Evolutionary conservation across 2,888 invertebrate genomes (phyloP).

Genomic region (Cenopis cana): DNA sequence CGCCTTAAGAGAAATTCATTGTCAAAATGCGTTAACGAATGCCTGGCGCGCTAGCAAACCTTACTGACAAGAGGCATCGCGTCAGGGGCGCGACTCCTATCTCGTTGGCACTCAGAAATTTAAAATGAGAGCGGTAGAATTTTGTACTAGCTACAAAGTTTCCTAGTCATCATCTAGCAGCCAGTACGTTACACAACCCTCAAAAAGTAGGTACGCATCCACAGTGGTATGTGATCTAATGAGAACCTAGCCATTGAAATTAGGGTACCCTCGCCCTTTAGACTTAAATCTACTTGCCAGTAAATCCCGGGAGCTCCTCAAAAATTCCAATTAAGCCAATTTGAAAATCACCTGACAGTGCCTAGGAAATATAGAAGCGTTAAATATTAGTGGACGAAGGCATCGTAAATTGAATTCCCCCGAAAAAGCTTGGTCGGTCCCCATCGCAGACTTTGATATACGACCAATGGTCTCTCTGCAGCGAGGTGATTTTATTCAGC

Average conservation of each 20-base stretch:
- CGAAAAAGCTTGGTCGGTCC: slow-evolving; percentile 52
- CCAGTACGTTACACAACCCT: no score
- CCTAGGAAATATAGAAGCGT: slow-evolving; percentile 44
- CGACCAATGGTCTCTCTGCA: slow-evolving; percentile 44
- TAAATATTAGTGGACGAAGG: slow-evolving; percentile 46
- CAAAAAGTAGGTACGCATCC: no score
- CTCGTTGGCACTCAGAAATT: no score
- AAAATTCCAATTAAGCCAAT: slow-evolving; percentile 52
- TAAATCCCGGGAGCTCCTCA: slow-evolving; percentile 13
- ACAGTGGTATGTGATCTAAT: no score
- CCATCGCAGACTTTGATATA: slow-evolving; percentile 57
- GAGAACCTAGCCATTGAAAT: background rate
- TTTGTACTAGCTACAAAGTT: no score
- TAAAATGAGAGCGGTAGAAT: no score
- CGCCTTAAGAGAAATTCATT: no score
- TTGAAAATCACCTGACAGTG: slow-evolving; percentile 47
- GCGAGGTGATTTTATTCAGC: slow-evolving; percentile 16
- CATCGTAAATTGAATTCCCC: slow-evolving; percentile 52
- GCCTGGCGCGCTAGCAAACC: no score
- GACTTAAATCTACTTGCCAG: background rate
- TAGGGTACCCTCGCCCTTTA: background rate
- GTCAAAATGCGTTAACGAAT: no score
- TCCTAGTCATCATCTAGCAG: no score
- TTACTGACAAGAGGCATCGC: no score
- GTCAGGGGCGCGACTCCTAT: no score